Base-by-base conservation (phyloP, 2,113 vertebrate genomes). In the Noturus placidus region DNA sequence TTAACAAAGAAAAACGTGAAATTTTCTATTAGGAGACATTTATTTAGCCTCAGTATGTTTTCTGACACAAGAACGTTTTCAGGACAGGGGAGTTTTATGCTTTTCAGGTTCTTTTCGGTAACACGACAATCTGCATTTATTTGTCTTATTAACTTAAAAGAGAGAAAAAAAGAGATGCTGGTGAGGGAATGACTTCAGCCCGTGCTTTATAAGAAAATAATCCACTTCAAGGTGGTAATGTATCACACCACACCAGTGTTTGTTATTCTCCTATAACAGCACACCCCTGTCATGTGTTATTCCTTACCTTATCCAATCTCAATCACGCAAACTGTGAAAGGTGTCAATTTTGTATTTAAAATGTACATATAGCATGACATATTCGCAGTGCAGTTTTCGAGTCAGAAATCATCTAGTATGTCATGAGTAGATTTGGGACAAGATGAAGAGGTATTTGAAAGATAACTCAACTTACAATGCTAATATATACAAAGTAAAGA, bases 401-500 rank as follows among this genome's bases (percentile, higher is more conserved):
- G 52, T 50, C 38, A 35, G 20, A 70, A 4, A 14, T 22, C 27
- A 19, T 70, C n/a, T 42, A 50, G 52, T 50, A 30, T 22, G 20
- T 25, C 50, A 81, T 72, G 52, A 74, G 15, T 70, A 72, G 50
- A 87, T 74, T 59, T 82, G 54, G 79, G 54, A 74, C 25, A 52
- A 1, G 54, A 46, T 13, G 15, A 54, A 56, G 1, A 54, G 11
- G 5, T 19, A 19, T 70, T 57, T 74, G n/a, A 61, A 59, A 59
- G 25, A 15, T 8, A 7, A 83, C 76, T 77, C 59, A 30, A 67
- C 79, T 85, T 70, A 69, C 86, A 13, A 63, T 33, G 30, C 76
- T 50, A 57, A 56, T 72, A 83, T 33, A 87, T 82, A 67, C 65
- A 50, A 72, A 83, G 80, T 80, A 80, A 80, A 78, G 77, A 86